These are phyloP conservation scores for Pteria penguin DNA, from an alignment of 2,888 invertebrate genomes.

Conservation along the genomic window DNA sequence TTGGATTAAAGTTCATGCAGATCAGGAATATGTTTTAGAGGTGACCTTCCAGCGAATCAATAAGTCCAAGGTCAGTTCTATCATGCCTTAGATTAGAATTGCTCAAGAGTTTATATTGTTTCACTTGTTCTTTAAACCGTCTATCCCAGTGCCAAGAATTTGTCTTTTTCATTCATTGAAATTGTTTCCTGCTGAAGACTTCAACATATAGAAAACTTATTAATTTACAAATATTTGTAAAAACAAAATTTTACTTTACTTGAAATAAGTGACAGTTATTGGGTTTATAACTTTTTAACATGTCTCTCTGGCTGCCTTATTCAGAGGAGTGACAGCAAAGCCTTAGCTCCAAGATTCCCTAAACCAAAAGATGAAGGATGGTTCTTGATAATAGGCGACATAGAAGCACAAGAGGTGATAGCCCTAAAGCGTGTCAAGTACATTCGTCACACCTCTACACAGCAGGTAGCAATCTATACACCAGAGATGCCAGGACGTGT, in stretches of 20 bases:
- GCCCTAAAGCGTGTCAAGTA: conserved; percentile 88
- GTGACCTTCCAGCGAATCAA: conserved; percentile 80
- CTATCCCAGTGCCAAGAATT: too few relatives aligned
- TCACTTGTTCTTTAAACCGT: too few relatives aligned
- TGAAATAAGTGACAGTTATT: too few relatives aligned
- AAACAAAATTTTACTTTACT: too few relatives aligned
- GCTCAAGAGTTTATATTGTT: too few relatives aligned
- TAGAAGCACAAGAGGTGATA: conserved; percentile 86
- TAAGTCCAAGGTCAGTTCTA: conserved; percentile 69
- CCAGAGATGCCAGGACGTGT: conserved; percentile 84
- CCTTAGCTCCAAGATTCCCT: conserved; percentile 91
- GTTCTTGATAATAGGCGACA: conserved; percentile 91
- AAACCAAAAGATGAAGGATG: conserved; percentile 98
- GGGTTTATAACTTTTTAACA: too few relatives aligned
- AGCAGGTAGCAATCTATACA: conserved; percentile 83
- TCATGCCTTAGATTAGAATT: too few relatives aligned
- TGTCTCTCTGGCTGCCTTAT: too few relatives aligned
- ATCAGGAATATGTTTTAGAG: conserved; percentile 87
- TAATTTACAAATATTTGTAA: too few relatives aligned
- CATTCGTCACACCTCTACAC: conserved; percentile 62
- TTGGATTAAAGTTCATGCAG: conserved; percentile 85
- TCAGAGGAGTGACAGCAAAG: conserved; percentile 81
- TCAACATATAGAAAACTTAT: too few relatives aligned
- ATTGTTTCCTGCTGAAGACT: too few relatives aligned
- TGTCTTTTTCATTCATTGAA: too few relatives aligned